Evolutionary conservation across 2,797 vertebrate genomes (phyloP).

Genomic region (Eulemur coronatus): DNA sequence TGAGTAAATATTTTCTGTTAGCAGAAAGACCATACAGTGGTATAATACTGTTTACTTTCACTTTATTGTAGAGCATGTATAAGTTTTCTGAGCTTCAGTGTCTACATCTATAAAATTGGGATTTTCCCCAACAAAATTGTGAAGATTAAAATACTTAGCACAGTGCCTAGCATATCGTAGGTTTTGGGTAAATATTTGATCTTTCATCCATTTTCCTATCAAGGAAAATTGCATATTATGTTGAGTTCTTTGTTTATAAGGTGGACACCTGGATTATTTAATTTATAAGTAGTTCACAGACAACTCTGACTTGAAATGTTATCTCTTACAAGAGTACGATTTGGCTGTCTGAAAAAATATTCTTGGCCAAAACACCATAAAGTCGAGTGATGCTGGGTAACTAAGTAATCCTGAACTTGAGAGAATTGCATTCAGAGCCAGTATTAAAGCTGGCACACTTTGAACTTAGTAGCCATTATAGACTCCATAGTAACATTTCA

Average conservation of each 20-base stretch:
- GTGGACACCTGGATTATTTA: neutral
- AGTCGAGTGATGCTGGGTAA: neutral
- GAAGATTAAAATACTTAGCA: neutral
- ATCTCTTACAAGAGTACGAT: neutral
- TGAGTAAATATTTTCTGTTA: constrained; percentile 32
- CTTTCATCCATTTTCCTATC: neutral
- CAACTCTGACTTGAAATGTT: neutral
- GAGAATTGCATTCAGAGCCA: neutral
- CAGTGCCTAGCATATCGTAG: neutral
- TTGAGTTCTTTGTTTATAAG: constrained; percentile 8
- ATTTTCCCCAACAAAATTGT: constrained; percentile 9
- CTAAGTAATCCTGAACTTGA: neutral
- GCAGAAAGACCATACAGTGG: neutral
- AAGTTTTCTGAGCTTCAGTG: neutral
- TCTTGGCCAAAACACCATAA: neutral
- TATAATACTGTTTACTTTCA: neutral
- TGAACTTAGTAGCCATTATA: neutral
- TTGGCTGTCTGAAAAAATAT: neutral
- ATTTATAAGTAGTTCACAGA: constrained; percentile 26
- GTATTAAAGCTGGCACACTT: neutral
- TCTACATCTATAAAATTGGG: neutral
- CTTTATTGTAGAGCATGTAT: neutral
- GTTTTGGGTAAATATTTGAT: neutral
- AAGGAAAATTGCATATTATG: neutral
- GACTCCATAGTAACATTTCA: neutral